These are phyloP conservation scores for Palythoa grandis DNA, from an alignment of 92 coral and sea anemone species.

Conservation along the genomic window DNA sequence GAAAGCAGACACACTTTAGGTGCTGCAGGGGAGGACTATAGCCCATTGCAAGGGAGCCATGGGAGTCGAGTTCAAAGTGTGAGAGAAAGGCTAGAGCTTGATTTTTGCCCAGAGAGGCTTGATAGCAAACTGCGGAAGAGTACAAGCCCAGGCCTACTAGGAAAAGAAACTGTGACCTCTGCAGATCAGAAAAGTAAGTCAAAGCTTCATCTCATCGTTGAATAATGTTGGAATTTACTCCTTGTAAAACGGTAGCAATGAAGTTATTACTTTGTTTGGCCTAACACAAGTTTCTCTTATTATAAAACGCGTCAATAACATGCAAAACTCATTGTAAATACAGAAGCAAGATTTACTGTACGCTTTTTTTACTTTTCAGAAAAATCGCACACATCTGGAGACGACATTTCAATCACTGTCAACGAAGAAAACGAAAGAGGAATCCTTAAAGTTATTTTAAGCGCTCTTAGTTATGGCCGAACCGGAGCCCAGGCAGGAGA, in stretches of 20 bases:
- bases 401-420: not conserved
- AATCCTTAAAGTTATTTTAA: not conserved
- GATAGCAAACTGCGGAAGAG: not conserved
- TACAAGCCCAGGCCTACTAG: not conserved
- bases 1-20: not conserved
- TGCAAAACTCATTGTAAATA: not conserved
- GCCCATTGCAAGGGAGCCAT: not conserved
- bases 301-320: no score
- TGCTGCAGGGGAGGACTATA: not conserved
- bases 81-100: not conserved
- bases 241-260: no score
- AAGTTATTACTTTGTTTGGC: no score
- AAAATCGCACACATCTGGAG: not conserved
- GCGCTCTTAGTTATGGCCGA: not conserved
- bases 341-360: not conserved
- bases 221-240: no score
- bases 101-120: not conserved
- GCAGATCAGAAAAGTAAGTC: slow-evolving; percentile 11
- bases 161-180: not conserved
- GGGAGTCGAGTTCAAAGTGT: not conserved
- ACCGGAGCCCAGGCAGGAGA: slow-evolving; percentile 1
- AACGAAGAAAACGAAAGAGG: slow-evolving; percentile 17
- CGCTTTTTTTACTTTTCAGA: not conserved
- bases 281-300: no score
- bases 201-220: not conserved